Conservation (phyloP, 1,140 invertebrate genomes). For the Episyrphus balteatus region DNA sequence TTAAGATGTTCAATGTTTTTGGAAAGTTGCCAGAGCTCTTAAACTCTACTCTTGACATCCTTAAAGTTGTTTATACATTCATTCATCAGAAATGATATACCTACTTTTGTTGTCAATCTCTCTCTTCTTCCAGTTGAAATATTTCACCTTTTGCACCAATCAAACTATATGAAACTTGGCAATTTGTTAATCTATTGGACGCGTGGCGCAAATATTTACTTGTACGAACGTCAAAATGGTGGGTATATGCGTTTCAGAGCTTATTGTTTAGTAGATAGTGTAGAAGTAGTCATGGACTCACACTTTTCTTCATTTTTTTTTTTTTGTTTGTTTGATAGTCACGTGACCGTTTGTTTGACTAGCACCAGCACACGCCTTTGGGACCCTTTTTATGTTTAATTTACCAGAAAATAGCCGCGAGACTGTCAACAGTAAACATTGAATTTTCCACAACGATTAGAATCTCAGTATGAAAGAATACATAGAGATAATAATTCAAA, state of each 20-base stretch:
- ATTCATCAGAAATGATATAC: no score
- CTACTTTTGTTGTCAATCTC: not conserved
- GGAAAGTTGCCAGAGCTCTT: no score
- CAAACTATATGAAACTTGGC: not conserved
- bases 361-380: not conserved
- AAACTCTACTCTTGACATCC: no score
- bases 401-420: conserved; percentile 2
- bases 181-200: not conserved
- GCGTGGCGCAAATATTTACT: not conserved
- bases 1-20: no score
- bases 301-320: not conserved
- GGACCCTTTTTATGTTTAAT: conserved; percentile 1
- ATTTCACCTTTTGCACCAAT: not conserved
- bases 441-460: no score
- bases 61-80: no score
- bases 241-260: not conserved
- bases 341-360: not conserved
- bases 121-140: not conserved
- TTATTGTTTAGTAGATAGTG: no score
- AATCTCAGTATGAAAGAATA: no score
- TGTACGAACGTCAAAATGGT: not conserved
- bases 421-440: not conserved
- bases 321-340: no score
- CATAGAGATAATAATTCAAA: no score
- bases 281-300: no score